These are phyloP conservation scores for Halcyon leucocephala DNA, from an alignment of 2,797 vertebrate genomes.

Conservation along the genomic window DNA sequence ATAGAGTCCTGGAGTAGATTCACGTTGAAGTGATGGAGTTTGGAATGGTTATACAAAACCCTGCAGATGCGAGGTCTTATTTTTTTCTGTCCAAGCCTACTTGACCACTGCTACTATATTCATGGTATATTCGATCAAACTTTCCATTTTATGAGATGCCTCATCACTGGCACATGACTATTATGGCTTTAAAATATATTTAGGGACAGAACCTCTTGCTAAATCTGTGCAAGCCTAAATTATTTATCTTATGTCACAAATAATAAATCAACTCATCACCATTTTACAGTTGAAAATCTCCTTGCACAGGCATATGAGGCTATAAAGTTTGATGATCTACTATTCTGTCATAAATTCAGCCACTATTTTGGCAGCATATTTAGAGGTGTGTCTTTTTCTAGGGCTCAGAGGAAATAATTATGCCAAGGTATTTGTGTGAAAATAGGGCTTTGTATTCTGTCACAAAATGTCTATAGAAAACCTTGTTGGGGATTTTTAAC, in stretches of 20 bases:
- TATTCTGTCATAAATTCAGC: slow-evolving; percentile 1
- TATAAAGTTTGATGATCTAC: slow-evolving; percentile 27
- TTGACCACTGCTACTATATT: neutral
- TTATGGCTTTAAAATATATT: slow-evolving; percentile 45
- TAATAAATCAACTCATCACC: slow-evolving; percentile 59
- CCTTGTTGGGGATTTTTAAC: neutral
- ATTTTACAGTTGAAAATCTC: slow-evolving; percentile 11
- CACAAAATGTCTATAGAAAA: neutral
- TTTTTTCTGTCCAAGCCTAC: neutral
- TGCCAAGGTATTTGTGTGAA: neutral
- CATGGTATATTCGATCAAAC: neutral
- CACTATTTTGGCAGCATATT: slow-evolving; percentile 6
- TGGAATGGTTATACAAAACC: neutral
- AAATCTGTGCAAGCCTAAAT: slow-evolving; percentile 48
- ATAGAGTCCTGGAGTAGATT: neutral
- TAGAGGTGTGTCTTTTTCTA: neutral
- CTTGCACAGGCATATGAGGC: neutral
- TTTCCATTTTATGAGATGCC: slow-evolving; percentile 9
- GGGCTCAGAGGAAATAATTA: neutral
- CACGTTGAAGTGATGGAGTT: neutral
- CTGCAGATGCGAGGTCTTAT: neutral
- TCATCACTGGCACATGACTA: neutral
- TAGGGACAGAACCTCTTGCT: slow-evolving; percentile 50
- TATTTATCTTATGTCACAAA: slow-evolving; percentile 62
- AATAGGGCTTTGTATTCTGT: neutral